Evolutionary conservation across 2,888 invertebrate genomes (phyloP).

Genomic region (Boloria selene): DNA sequence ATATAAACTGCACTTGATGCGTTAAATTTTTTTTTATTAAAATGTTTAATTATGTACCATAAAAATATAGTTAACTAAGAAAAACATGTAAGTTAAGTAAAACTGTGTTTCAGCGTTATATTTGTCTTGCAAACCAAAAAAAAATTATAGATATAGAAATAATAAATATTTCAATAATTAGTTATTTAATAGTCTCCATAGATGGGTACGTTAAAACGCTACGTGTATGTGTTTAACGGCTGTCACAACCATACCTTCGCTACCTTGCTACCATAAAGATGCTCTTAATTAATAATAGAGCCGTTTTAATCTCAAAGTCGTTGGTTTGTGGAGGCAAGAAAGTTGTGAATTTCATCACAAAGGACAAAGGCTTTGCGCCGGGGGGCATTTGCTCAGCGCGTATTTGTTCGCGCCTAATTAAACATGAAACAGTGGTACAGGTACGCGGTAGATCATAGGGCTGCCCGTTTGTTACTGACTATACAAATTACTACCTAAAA

Average conservation of each 20-base stretch:
- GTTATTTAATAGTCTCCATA: no score
- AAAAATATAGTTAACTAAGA: no score
- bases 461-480: conserved; percentile 50
- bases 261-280: background rate
- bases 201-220: no score
- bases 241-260: background rate
- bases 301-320: conserved; percentile 67
- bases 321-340: conserved; percentile 68
- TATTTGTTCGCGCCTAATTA: conserved; percentile 81
- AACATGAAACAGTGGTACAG: conserved; percentile 67
- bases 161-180: no score
- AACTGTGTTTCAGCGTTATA: no score
- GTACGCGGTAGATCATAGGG: conserved; percentile 55
- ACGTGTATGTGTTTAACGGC: background rate
- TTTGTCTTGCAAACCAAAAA: no score
- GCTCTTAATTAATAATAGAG: conserved; percentile 69
- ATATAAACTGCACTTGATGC: no score
- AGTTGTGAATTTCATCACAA: conserved; percentile 72
- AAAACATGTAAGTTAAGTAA: no score
- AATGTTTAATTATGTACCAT: no score
- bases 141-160: no score
- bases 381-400: conserved; percentile 73
- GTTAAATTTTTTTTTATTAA: no score
- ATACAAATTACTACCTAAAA: conserved; percentile 30
- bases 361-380: conserved; percentile 73